Base-by-base conservation (phyloP, 2,113 vertebrate genomes). In the Delphinus delphis region DNA sequence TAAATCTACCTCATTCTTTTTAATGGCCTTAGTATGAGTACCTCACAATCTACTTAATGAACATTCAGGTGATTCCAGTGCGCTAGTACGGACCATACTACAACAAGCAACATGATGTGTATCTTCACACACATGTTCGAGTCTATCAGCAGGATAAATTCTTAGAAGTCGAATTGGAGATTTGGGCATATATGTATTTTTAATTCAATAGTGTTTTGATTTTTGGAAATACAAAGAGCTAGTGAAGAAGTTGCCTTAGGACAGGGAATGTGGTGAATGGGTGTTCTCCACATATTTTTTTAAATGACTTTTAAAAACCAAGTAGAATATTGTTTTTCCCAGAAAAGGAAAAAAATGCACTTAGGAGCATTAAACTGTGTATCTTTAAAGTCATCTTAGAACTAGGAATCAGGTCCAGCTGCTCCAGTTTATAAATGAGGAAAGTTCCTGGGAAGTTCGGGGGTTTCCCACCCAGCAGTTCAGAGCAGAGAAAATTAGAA, bases 181-280 rank as follows among this genome's bases (percentile, higher is more conserved):
- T 80, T 79, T 85, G 44, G 58, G 31, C 18, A 65, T 71, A 70
- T 50, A 21, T 63, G 20, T 63, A 41, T 88, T 84, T 70, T 92
- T n/a, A 58, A 86, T 53, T 82, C 8, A 36, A 83, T 67, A 47
- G 26, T 50, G 53, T 53, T 53, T 53, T 17, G 63, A 3, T 38
- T 68, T 87, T 90, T 80, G 31, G n/a, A 95, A 93, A 89, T 58
- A 79, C 11, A 80, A 85, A 86, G 73, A 87, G 33, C 23, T 58
- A n/a, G 38, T 71, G 38, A 93, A 44, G 31, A 85, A 79, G 28
- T 85, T 92, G n/a, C 31, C 47, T 85, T 90, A 77, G 38, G 71
- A 20, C 8, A 58, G 21, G 23, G 70, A 62, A 85, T 25, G 20
- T 41, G 33, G 41, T 41, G 47, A 79, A 83, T 63, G 23, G 2